Conservation (phyloP, 2,797 vertebrate species). For the Eupleurogrammus muticus region DNA sequence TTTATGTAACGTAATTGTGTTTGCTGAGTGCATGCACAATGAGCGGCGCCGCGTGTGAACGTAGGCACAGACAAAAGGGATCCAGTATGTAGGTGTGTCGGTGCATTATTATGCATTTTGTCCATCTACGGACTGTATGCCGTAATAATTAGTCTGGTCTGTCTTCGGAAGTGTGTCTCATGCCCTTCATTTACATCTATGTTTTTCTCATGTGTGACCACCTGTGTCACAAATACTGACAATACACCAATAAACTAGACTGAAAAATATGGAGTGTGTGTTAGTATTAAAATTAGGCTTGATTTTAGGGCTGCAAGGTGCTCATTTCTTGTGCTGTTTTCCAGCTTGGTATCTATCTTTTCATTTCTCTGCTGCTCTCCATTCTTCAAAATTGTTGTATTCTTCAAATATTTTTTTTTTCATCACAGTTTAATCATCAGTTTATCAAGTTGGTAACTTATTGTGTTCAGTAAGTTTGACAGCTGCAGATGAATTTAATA, state of each 20-base stretch:
- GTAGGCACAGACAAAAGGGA: conserved; percentile 40
- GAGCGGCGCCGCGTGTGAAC: conserved; percentile 22
- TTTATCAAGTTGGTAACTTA: no score
- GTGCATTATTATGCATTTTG: conserved; percentile 39
- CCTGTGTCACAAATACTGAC: background rate
- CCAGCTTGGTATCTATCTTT: no score
- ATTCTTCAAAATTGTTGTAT: no score
- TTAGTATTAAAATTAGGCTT: no score
- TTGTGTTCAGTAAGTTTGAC: no score
- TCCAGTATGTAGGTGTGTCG: conserved; percentile 23
- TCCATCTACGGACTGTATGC: background rate
- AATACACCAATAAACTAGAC: background rate
- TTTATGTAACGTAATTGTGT: conserved; percentile 33
- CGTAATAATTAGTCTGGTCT: conserved; percentile 23
- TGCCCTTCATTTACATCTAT: background rate
- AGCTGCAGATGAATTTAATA: no score
- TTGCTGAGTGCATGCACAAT: conserved; percentile 20
- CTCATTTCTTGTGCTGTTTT: no score
- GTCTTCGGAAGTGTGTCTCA: conserved; percentile 6
- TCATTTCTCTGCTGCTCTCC: no score
- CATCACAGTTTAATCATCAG: no score
- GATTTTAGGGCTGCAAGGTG: no score
- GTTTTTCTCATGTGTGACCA: background rate
- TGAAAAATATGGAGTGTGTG: background rate
- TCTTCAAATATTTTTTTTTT: no score